phyloP scores from a whole-genome alignment of 2,113 vertebrate species.

The Thunnus maccoyii region DNA sequence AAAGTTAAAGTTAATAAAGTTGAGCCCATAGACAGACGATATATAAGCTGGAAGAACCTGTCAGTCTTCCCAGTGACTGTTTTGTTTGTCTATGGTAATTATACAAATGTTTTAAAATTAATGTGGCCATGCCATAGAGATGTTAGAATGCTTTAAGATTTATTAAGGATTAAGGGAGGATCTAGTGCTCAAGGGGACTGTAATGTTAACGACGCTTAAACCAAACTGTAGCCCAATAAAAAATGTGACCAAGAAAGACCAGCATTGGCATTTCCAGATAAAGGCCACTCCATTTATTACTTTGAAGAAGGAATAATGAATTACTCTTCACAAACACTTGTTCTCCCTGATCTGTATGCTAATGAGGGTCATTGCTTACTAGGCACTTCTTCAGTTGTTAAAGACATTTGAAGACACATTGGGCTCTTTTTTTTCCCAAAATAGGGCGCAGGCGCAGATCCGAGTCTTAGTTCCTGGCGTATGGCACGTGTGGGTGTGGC shows the following conservation, averaged over 20 bases:
- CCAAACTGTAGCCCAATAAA: conserved; percentile 42
- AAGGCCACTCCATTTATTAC: conserved; percentile 47
- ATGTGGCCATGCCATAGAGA: conserved; percentile 22
- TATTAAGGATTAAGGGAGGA: conserved; percentile 19
- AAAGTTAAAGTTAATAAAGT: conserved; percentile 46
- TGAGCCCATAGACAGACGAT: conserved; percentile 34
- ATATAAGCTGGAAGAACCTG: conserved; percentile 34
- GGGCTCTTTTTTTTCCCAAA: too few relatives aligned
- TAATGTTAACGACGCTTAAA: conserved; percentile 51
- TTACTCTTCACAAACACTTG: conserved; percentile 65
- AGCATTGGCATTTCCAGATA: conserved; percentile 39
- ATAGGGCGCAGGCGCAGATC: too few relatives aligned
- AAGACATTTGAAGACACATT: conserved; percentile 58
- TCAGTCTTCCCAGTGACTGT: conserved; percentile 30
- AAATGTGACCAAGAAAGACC: conserved; percentile 4
- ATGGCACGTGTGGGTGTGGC: too few relatives aligned
- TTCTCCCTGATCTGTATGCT: conserved; percentile 66
- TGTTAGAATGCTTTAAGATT: conserved; percentile 45
- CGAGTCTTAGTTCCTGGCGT: too few relatives aligned
- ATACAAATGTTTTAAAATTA: conserved; percentile 48
- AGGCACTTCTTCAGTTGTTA: conserved; percentile 62
- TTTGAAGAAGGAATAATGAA: conserved; percentile 48
- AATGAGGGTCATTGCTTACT: conserved; percentile 61
- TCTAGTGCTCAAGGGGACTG: conserved; percentile 29
- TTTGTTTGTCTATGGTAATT: conserved; percentile 59